Evolutionary conservation across 2,797 vertebrate genomes (phyloP).

Genomic region (Pipistrellus nathusii): DNA sequence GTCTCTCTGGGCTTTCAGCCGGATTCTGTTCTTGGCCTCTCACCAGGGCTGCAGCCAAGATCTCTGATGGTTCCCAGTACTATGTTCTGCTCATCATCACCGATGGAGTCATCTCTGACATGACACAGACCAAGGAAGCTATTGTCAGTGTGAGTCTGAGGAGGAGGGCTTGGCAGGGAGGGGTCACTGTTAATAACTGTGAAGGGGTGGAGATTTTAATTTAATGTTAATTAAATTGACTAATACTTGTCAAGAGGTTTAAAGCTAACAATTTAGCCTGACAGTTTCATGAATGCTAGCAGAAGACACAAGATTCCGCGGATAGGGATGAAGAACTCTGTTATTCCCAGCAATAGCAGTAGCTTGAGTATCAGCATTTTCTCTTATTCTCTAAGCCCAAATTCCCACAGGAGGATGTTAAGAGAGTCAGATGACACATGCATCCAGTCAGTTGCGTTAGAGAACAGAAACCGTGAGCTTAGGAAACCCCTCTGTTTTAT

Average conservation of each 20-base stretch:
- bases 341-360: not conserved
- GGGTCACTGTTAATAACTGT: not conserved
- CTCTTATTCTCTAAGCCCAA: slow-evolving; percentile 5
- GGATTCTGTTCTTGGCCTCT: slow-evolving; percentile 48
- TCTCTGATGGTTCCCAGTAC: slow-evolving; percentile 96
- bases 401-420: not conserved
- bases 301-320: not conserved
- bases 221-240: not conserved
- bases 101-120: slow-evolving; percentile 96
- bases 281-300: not conserved
- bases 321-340: not conserved
- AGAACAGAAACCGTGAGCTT: slow-evolving; percentile 3
- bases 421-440: not conserved
- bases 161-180: not conserved
- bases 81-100: slow-evolving; percentile 97
- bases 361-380: not conserved
- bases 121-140: slow-evolving; percentile 97
- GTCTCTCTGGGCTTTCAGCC: not conserved
- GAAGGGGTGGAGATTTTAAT: not conserved
- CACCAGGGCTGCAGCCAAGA: slow-evolving; percentile 90
- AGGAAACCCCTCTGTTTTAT: not conserved
- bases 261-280: not conserved
- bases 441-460: not conserved
- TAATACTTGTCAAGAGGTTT: not conserved
- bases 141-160: slow-evolving; percentile 92